Evolutionary conservation across 2,888 invertebrate genomes (phyloP).

Genomic region (Geophilus truncorum): DNA sequence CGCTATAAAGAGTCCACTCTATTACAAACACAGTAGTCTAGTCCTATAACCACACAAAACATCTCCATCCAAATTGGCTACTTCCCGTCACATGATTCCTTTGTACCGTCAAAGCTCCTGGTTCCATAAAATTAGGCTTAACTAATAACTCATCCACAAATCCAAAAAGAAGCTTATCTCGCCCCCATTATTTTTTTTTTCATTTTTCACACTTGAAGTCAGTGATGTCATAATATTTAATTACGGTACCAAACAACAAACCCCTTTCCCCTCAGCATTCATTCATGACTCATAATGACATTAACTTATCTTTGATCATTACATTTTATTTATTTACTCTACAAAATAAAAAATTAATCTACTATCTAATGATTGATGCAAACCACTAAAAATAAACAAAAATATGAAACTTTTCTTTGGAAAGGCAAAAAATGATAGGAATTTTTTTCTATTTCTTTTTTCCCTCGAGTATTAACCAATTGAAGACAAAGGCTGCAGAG

Average conservation of each 20-base stretch:
- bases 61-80: too few relatives aligned
- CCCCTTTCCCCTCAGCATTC: neutral
- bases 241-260: neutral
- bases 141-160: neutral
- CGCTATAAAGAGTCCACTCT: too few relatives aligned
- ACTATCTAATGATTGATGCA: neutral
- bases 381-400: neutral
- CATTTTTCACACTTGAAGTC: neutral
- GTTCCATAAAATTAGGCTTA: neutral
- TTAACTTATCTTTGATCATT: neutral
- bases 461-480: slow-evolving; percentile 25
- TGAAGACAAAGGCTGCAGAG: neutral
- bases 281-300: neutral
- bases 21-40: too few relatives aligned
- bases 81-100: too few relatives aligned
- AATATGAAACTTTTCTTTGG: too few relatives aligned
- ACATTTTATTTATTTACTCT: neutral
- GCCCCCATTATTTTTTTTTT: neutral
- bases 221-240: neutral
- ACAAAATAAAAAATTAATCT: neutral
- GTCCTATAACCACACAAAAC: too few relatives aligned
- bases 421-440: too few relatives aligned
- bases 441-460: neutral
- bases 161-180: neutral
- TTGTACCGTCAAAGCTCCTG: too few relatives aligned